phyloP scores from a whole-genome alignment of 2,888 invertebrate species.

The Portevinia maculata region DNA sequence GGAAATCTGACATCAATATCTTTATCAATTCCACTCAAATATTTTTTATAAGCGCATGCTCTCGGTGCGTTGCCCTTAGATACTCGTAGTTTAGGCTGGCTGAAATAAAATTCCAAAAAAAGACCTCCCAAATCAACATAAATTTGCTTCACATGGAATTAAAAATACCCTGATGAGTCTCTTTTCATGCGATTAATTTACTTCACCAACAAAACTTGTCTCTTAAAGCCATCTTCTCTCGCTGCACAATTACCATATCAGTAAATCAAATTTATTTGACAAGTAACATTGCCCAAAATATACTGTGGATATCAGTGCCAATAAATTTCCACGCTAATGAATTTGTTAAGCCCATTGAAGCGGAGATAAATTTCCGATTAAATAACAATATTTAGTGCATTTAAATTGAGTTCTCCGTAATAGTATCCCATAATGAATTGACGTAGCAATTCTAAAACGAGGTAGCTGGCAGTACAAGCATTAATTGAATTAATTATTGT shows the following conservation, averaged over 20 bases:
- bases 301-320: conserved; percentile 31
- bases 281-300: conserved; percentile 9
- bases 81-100: too few relatives aligned
- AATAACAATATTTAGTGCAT: conserved; percentile 31
- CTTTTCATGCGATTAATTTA: conserved; percentile 1
- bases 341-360: conserved; percentile 27
- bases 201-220: conserved; percentile 8
- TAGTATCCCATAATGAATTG: neutral
- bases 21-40: too few relatives aligned
- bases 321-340: conserved; percentile 34
- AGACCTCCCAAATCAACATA: neutral
- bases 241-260: neutral
- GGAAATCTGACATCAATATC: too few relatives aligned
- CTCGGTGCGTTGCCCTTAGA: neutral
- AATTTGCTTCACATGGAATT: neutral
- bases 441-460: too few relatives aligned
- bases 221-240: neutral
- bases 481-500: conserved; percentile 39
- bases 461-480: too few relatives aligned
- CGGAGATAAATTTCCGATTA: conserved; percentile 21
- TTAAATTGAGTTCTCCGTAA: conserved; percentile 21
- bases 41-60: too few relatives aligned
- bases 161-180: too few relatives aligned
- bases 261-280: conserved; percentile 39
- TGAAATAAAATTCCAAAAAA: neutral